Conservation (phyloP, 2,113 vertebrate genomes). For the Acrocephalus arundinaceus region DNA sequence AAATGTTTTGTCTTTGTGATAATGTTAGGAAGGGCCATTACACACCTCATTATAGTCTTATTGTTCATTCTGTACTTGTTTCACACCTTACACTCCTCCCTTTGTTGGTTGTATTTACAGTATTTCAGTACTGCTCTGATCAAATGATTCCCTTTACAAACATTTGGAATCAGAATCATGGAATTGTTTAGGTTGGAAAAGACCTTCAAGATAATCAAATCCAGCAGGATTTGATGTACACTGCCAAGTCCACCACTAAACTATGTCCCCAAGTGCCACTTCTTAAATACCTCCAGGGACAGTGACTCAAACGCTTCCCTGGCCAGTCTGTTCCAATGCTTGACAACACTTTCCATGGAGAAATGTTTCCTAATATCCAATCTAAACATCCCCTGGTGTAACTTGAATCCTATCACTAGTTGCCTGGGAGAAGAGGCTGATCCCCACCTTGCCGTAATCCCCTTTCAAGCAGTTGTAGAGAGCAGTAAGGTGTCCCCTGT, state of each 20-base stretch:
- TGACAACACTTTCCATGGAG: neutral
- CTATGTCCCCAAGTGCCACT: neutral
- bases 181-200: neutral
- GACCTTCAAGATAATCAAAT: neutral
- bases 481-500: neutral
- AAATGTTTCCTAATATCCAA: neutral
- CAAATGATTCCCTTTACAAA: neutral
- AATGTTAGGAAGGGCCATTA: neutral
- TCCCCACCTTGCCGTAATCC: neutral
- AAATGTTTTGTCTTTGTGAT: neutral
- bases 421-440: neutral
- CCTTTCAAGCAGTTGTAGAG: neutral
- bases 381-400: neutral
- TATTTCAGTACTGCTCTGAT: neutral
- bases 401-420: neutral
- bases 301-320: neutral
- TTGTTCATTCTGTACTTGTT: neutral
- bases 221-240: neutral
- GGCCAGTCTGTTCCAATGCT: neutral
- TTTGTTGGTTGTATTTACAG: neutral
- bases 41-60: neutral
- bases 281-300: neutral
- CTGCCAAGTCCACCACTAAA: neutral
- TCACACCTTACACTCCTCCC: neutral
- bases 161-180: neutral